Evolutionary conservation across 2,113 vertebrate genomes (phyloP), one percentile per base, ranked within the genome.

Genomic region (Heptranchias perlo): DNA sequence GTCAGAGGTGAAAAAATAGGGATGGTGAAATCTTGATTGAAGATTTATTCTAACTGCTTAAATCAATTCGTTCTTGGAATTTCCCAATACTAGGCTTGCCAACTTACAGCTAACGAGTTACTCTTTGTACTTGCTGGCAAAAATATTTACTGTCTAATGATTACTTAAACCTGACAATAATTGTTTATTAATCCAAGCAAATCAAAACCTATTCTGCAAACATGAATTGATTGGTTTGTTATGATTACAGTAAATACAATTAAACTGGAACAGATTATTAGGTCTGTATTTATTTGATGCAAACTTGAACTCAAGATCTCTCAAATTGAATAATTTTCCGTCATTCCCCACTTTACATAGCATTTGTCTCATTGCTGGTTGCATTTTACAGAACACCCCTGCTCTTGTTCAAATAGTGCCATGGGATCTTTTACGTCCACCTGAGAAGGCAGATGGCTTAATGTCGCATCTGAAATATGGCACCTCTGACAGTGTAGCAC

Each of bases 121-220:
- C 31, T 58, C 54, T 92, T 92, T 92, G 87, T 92, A 92, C 54
- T n/a, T 25, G 47, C 47, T 86, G 47, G 39, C 39, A 86, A 82
- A 86, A 25, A 86, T 25, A 86, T 25, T 52, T 86, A 6, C 35
- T 61, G 35, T 58, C 54, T n/a, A 58, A 92, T 35, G 52, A 92
- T 61, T 61, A 61, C 31, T n/a, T 61, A 18, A 61, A 21, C 28
- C 35, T 10, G 1, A n/a, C 31, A 92, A 61, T 92, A 11, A 61
- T 61, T 92, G 87, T 92, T 61, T 92, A 92, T 92, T 92, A 61
- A 92, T 58, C 87, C 54, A 92, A 61, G 54, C 87, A 58, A 58
- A 58, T 91, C 87, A 35, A 49, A n/a, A 18, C 54, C 21, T 54
- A n/a, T 61, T 91, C 28, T 61, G 35, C 4, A 61, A 92, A 58